phyloP scores from a whole-genome alignment of 92 coral and sea anemone genomes.

The Epizoanthus fatuus region DNA sequence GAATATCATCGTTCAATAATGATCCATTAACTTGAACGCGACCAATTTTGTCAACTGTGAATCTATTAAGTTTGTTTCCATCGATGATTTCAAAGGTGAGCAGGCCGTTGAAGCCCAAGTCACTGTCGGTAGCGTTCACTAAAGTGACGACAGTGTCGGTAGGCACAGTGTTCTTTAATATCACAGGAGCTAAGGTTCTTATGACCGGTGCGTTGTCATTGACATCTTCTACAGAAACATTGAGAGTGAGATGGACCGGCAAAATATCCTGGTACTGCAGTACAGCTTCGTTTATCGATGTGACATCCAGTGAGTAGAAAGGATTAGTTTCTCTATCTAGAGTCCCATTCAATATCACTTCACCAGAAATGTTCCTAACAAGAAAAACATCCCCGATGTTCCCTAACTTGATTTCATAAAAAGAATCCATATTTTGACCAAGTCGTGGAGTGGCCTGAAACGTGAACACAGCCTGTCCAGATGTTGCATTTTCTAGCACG shows the following conservation, averaged over 20 bases:
- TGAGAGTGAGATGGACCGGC: slow-evolving; percentile 53
- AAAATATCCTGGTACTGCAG: slow-evolving; percentile 2
- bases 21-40: slow-evolving; percentile 41
- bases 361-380: slow-evolving; percentile 32
- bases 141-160: slow-evolving; percentile 18
- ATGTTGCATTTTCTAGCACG: background rate
- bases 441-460: slow-evolving; percentile 11
- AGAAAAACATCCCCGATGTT: background rate
- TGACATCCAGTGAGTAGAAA: slow-evolving; percentile 28
- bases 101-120: slow-evolving; percentile 48
- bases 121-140: slow-evolving; percentile 62
- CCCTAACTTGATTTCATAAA: background rate
- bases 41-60: slow-evolving; percentile 44
- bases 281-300: slow-evolving; percentile 21
- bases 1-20: background rate
- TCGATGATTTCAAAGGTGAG: slow-evolving; percentile 47
- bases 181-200: slow-evolving; percentile 6
- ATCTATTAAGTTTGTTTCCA: slow-evolving; percentile 51
- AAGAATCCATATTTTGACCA: slow-evolving; percentile 27
- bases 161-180: slow-evolving; percentile 32
- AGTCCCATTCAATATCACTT: slow-evolving; percentile 26
- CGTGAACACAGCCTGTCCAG: slow-evolving; percentile 5
- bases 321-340: slow-evolving; percentile 7
- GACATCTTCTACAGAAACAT: slow-evolving; percentile 58
- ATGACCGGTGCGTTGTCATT: slow-evolving; percentile 66